Base-by-base conservation (phyloP, 1,140 invertebrate genomes). In the Halictus rubicundus region DNA sequence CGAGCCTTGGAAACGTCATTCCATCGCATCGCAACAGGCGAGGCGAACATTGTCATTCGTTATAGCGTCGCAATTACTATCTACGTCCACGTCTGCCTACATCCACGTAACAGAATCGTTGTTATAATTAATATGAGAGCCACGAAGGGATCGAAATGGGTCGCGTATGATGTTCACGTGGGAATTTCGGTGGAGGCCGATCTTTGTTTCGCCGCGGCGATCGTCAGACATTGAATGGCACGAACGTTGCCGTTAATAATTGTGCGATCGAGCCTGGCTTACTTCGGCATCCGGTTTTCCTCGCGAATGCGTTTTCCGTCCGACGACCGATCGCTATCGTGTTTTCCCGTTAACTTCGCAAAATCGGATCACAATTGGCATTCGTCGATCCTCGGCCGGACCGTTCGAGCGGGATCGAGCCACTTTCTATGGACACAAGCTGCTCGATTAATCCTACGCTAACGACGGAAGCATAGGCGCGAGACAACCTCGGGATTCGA, bases 71-170 rank as follows among this genome's bases (percentile, higher is more conserved):
- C 39, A 66, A 66, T 66, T 66, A 66, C 23, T n/a, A 25, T 39
- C 64, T 46, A 16, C 39, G 25, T 39, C 64, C 25, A 16, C 39
- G 64, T 46, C 64, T 39, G 63, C 23, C 23, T 65, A 1, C n/a
- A 2, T 14, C 39, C 12, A 25, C n/a, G 39, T 19, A 66, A 66
- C 16, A 49, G 37, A 66, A 46, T 66, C 14, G 64, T 49, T 66
- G 64, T 66, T 66, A 66, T 66, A 66, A 66, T 66, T 46, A 66
- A 66, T 66, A 66, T 66, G 64, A 12, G 64, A 66, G 64, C 39
- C 64, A 14, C 14, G 37, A 42, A 65, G 39, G 39, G 64, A 16
- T 66, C 46, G n/a, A n/a, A 66, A 42, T 16, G 39, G 39, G 64
- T 66, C 39, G 39, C 39, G 64, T 39, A 66, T 66, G 64, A 66